Evolutionary conservation across 35 echinoderm and acorn worm genomes (phyloP).

Genomic region (Lytechinus variegatus): DNA sequence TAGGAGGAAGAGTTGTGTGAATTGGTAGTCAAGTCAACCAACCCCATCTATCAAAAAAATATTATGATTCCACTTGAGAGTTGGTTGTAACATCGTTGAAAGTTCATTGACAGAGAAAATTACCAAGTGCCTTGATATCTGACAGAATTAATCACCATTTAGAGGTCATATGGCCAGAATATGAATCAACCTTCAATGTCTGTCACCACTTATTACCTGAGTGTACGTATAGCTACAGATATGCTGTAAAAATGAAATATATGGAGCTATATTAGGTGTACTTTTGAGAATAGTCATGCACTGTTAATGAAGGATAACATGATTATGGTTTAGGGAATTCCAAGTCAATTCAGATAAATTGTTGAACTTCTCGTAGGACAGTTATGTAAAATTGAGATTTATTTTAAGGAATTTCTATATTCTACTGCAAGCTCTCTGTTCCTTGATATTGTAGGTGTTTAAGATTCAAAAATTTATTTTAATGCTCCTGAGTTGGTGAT

Average conservation of each 20-base stretch:
- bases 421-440: no score
- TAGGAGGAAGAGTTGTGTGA: no score
- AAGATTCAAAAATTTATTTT: neutral
- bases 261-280: neutral
- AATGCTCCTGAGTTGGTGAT: neutral
- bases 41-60: no score
- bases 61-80: no score
- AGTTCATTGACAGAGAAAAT: neutral
- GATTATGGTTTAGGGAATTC: neutral
- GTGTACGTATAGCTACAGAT: neutral
- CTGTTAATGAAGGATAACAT: neutral
- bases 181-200: neutral
- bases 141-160: neutral
- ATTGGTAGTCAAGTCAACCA: no score
- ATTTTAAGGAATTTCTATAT: neutral
- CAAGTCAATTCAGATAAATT: neutral
- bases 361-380: neutral
- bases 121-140: neutral
- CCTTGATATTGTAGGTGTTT: neutral
- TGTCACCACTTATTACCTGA: neutral
- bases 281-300: neutral
- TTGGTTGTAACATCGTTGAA: neutral
- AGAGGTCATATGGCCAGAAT: neutral
- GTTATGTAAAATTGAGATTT: neutral
- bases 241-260: neutral